Evolutionary conservation across 1,140 invertebrate genomes (phyloP).

Genomic region (Druon quercuslanigerum): DNA sequence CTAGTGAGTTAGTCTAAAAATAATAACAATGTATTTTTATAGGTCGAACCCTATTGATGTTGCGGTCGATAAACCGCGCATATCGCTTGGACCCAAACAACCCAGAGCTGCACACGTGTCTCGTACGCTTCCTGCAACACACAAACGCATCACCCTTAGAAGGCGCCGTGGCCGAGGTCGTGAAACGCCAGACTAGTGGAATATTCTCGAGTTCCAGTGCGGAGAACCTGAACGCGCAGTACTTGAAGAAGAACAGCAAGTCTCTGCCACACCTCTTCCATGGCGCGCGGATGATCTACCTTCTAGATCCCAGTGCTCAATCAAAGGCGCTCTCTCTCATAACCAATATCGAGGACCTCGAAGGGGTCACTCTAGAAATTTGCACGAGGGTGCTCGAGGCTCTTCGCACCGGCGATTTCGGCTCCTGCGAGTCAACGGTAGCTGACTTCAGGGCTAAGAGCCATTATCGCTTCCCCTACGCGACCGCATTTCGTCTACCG

Average conservation of each 20-base stretch:
- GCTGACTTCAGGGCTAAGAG: conserved; percentile 84
- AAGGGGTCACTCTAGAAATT: conserved; percentile 80
- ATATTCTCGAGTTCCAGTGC: conserved; percentile 80
- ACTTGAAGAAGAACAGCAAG: conserved; percentile 78
- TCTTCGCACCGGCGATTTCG: conserved; percentile 87
- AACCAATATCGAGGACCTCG: conserved; percentile 78
- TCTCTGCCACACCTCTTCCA: conserved; percentile 84
- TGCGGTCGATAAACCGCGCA: conserved; percentile 93
- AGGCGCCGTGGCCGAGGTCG: conserved; percentile 82
- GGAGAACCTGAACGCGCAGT: conserved; percentile 83
- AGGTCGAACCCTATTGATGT: conserved; percentile 90
- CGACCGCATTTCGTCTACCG: conserved; percentile 80
- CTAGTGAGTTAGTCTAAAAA: too few relatives aligned
- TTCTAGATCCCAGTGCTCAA: conserved; percentile 79
- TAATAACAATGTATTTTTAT: conserved; percentile 56
- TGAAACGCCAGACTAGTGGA: conserved; percentile 81
- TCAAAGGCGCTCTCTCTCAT: conserved; percentile 79
- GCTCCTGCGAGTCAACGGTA: conserved; percentile 81
- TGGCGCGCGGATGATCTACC: conserved; percentile 83
- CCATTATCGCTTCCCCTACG: conserved; percentile 84
- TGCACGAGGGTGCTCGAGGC: conserved; percentile 87
- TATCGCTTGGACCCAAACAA: conserved; percentile 83
- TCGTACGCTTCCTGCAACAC: conserved; percentile 84
- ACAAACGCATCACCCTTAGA: conserved; percentile 75
- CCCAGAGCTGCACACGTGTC: conserved; percentile 89